Evolutionary conservation across 1,140 invertebrate genomes (phyloP), one percentile per base, ranked within the genome.

Genomic region (Ostrea edulis): DNA sequence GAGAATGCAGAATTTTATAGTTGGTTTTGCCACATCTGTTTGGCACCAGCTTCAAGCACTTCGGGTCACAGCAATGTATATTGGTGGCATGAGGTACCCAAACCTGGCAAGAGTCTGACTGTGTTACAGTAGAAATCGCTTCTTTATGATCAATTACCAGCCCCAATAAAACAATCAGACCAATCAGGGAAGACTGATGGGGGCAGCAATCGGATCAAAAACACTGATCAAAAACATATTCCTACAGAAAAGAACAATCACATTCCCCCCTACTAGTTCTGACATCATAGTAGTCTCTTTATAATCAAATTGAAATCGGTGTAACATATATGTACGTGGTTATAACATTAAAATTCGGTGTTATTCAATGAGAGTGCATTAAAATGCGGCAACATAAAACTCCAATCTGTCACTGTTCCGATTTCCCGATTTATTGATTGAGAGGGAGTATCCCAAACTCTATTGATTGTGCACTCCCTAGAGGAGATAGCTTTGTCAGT

Each of bases 61-160:
- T 14, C 35, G 68, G 68, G 68, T 77, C 68, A 77, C 68, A 77
- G 68, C 68, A 35, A 77, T 77, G 68, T 29, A 35, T 17, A 77
- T 14, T 44, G 14, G 68, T 29, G 68, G 68, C 68, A 77, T 77
- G 68, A 77, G 68, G 68, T 77, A 77, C 68, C 68, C 68, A 12
- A 25, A 77, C 25, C 29, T 77, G 68, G 68, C 68, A 77, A 35
- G 68, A 25, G 25, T 35, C 2, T 4, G 22, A 14, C 14, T 22
- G 22, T 25, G 68, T 77, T 77, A 77, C 68, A 77, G 68, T 29
- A 77, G 68, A 77, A 77, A 77, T 77, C 68, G 14, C 68, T 77
- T 77, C 68, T 77, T 77, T 77, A 77, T 77, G 68, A 77, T 77
- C 68, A 77, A 77, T 77, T 77, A 77, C 68, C 68, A 77, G 22